These are phyloP conservation scores for Polydrusus pterygomalis DNA, from an alignment of 2,888 invertebrate species.

Conservation along the genomic window DNA sequence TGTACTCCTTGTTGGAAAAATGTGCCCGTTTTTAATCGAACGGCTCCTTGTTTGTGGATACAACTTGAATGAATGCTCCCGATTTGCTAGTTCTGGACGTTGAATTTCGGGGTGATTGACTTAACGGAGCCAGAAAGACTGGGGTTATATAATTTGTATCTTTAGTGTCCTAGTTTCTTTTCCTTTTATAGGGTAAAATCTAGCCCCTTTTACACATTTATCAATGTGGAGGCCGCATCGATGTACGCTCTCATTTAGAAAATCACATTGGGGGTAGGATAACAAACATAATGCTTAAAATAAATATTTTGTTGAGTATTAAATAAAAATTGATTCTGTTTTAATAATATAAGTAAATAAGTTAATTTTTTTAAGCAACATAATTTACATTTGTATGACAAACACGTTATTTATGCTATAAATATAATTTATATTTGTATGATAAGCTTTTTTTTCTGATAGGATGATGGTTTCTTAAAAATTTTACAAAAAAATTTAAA, in stretches of 20 bases:
- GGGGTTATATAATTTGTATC: constrained; percentile 26
- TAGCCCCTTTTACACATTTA: neutral
- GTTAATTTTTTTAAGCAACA: too few relatives aligned
- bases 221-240: neutral
- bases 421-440: too few relatives aligned
- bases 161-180: constrained; percentile 17
- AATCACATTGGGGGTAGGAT: neutral
- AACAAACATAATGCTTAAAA: neutral
- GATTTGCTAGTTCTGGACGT: constrained; percentile 22
- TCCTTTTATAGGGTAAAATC: neutral
- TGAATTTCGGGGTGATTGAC: constrained; percentile 32
- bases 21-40: neutral
- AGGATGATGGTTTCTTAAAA: too few relatives aligned
- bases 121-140: constrained; percentile 19
- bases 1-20: too few relatives aligned
- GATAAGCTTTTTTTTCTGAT: too few relatives aligned
- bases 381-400: too few relatives aligned
- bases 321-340: too few relatives aligned
- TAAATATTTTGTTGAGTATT: too few relatives aligned
- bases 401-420: too few relatives aligned
- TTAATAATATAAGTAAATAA: too few relatives aligned
- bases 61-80: constrained; percentile 25
- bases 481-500: too few relatives aligned
- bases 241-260: neutral
- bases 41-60: constrained; percentile 7